phyloP scores from a whole-genome alignment of 2,888 invertebrate species.

The Eupithecia centaureata region DNA sequence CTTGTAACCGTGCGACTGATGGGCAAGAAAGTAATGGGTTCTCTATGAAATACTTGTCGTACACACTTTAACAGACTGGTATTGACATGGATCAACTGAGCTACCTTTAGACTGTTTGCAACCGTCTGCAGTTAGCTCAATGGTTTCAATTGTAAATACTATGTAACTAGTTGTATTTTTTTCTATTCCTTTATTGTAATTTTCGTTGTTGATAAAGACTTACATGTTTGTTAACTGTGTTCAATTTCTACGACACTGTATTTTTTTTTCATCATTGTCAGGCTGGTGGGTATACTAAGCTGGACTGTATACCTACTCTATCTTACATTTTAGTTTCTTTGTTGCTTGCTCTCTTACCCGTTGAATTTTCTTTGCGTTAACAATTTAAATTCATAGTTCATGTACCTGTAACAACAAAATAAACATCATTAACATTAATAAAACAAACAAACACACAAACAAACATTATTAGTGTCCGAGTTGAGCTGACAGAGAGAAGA shows the following conservation, averaged over 20 bases:
- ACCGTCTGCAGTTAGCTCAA: too few relatives aligned
- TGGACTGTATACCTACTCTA: too few relatives aligned
- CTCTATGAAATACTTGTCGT: too few relatives aligned
- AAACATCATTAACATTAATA: slow-evolving; percentile 27
- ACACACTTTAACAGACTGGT: too few relatives aligned
- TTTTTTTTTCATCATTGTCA: background rate
- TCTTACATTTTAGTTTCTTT: background rate
- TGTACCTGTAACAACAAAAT: slow-evolving; percentile 56
- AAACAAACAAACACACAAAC: too few relatives aligned
- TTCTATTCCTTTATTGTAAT: too few relatives aligned
- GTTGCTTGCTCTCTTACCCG: background rate
- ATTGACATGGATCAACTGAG: too few relatives aligned
- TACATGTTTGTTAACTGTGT: too few relatives aligned
- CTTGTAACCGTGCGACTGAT: background rate
- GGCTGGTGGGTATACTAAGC: background rate
- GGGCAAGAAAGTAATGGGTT: background rate
- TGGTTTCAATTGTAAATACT: too few relatives aligned
- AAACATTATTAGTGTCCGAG: slow-evolving; percentile 54
- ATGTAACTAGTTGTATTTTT: too few relatives aligned
- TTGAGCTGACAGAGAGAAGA: slow-evolving; percentile 31
- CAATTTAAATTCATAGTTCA: background rate
- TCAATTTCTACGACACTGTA: background rate
- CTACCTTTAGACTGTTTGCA: too few relatives aligned
- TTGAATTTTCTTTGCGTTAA: background rate
- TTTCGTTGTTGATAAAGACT: too few relatives aligned